Percentiles rank a stretch among this genome's conserved stretches.
Evolutionary conservation across 1,140 invertebrate genomes (phyloP).

Genomic region (Zaprionus capensis): DNA sequence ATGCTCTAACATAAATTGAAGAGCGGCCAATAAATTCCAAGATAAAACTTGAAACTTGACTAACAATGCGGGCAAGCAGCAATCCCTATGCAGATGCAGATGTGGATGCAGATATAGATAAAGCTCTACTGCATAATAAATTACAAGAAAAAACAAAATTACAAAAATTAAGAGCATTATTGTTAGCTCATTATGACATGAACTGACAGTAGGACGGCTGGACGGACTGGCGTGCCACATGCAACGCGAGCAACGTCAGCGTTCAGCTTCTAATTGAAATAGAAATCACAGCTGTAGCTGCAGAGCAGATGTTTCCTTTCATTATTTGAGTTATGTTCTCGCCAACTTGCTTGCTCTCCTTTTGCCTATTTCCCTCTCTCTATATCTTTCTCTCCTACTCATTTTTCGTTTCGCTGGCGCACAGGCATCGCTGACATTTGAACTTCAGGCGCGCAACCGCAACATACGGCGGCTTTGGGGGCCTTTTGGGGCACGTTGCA

Average conservation of each 20-base stretch:
- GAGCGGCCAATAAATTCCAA: slow-evolving; percentile 64
- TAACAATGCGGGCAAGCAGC: slow-evolving; percentile 58
- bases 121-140: slow-evolving; percentile 42
- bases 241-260: slow-evolving; percentile 21
- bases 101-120: slow-evolving; percentile 48
- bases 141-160: slow-evolving; percentile 31
- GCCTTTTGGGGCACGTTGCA: slow-evolving; percentile 56
- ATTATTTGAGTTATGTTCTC: slow-evolving; percentile 66
- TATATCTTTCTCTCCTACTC: slow-evolving; percentile 14
- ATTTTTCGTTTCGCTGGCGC: slow-evolving; percentile 12
- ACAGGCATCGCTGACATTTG: slow-evolving; percentile 61
- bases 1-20: slow-evolving; percentile 63
- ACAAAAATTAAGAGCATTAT: slow-evolving; percentile 72
- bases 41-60: slow-evolving; percentile 60
- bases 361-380: slow-evolving; percentile 14
- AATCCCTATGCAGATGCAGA: slow-evolving; percentile 37
- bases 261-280: slow-evolving; percentile 63
- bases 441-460: slow-evolving; percentile 73
- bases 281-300: slow-evolving; percentile 62
- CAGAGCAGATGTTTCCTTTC: slow-evolving; percentile 70
- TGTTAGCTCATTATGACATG: slow-evolving; percentile 66
- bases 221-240: slow-evolving; percentile 53
- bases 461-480: slow-evolving; percentile 32
- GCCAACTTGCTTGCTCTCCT: slow-evolving; percentile 8
- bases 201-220: slow-evolving; percentile 8